phyloP scores from a whole-genome alignment of 1,140 invertebrate genomes.

The Leptopilina boulardi region DNA sequence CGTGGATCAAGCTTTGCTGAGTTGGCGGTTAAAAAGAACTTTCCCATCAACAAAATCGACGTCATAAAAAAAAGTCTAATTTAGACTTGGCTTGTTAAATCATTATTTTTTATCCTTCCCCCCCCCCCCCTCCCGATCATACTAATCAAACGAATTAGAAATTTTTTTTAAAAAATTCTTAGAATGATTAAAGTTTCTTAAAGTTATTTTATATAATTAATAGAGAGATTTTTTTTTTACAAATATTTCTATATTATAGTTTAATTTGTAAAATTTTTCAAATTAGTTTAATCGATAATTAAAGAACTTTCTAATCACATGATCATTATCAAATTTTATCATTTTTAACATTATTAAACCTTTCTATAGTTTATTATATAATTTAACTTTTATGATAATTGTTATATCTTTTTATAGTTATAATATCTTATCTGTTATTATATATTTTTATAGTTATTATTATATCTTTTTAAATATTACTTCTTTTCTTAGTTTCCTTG shows the following conservation, averaged over 20 bases:
- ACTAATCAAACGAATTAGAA: too few relatives aligned
- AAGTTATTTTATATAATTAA: too few relatives aligned
- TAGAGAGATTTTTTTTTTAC: too few relatives aligned
- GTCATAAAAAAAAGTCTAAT: slow-evolving; percentile 26
- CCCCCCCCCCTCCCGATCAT: not conserved
- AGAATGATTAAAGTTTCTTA: too few relatives aligned
- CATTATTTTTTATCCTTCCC: slow-evolving; percentile 1
- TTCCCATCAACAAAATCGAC: slow-evolving; percentile 14
- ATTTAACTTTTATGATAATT: not conserved
- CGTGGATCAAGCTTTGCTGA: slow-evolving; percentile 21
- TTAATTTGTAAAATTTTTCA: too few relatives aligned
- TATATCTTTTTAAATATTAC: too few relatives aligned
- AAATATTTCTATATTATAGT: too few relatives aligned
- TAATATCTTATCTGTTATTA: too few relatives aligned
- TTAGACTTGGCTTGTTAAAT: not conserved
- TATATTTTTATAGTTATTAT: too few relatives aligned
- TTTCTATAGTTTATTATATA: not conserved
- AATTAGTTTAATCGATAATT: too few relatives aligned
- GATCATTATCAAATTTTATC: not conserved
- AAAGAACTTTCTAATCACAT: not conserved
- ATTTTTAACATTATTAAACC: not conserved
- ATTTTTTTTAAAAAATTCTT: too few relatives aligned
- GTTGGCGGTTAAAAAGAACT: slow-evolving; percentile 18
- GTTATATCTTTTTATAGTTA: not conserved
- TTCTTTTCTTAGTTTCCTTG: too few relatives aligned